A percentile compares a stretch with the other conserved stretches of the same genome.
Conservation (phyloP, 1,140 invertebrate species). For the Drosophila arawakana region DNA sequence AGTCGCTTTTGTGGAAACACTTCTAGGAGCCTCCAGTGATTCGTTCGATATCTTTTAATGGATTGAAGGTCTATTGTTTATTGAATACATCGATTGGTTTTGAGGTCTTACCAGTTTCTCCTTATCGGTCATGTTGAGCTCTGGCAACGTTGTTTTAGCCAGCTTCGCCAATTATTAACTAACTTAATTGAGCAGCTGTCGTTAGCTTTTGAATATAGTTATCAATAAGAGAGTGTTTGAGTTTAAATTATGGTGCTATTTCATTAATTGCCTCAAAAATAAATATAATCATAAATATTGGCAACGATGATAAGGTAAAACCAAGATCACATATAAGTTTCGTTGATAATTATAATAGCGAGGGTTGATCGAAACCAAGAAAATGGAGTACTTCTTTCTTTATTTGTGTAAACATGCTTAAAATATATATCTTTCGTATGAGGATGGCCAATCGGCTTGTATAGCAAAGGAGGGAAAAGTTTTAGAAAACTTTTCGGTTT, state of each 20-base stretch:
- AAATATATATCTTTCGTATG: constrained; percentile 39
- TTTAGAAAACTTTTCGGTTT: constrained; percentile 19
- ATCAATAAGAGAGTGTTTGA: background rate
- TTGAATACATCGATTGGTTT: background rate
- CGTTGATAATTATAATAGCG: background rate
- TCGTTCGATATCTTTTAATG: background rate
- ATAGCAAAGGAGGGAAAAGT: constrained; percentile 38
- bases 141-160: background rate
- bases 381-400: background rate
- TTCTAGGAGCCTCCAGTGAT: background rate
- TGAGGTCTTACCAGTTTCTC: constrained; percentile 55
- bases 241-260: constrained; percentile 9
- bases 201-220: background rate
- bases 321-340: constrained; percentile 1
- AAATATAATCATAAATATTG: background rate
- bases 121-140: constrained; percentile 51
- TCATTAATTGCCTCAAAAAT: background rate
- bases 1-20: constrained; percentile 4
- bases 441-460: constrained; percentile 36
- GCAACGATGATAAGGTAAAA: background rate
- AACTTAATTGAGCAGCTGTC: background rate
- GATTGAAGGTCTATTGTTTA: background rate
- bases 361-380: background rate
- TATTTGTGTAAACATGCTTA: background rate
- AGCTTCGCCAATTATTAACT: background rate